Percentiles rank a stretch among this genome's conserved stretches.
These are phyloP conservation scores for Digitonthophagus gazella DNA, from an alignment of 2,888 invertebrate genomes.

Conservation along the genomic window DNA sequence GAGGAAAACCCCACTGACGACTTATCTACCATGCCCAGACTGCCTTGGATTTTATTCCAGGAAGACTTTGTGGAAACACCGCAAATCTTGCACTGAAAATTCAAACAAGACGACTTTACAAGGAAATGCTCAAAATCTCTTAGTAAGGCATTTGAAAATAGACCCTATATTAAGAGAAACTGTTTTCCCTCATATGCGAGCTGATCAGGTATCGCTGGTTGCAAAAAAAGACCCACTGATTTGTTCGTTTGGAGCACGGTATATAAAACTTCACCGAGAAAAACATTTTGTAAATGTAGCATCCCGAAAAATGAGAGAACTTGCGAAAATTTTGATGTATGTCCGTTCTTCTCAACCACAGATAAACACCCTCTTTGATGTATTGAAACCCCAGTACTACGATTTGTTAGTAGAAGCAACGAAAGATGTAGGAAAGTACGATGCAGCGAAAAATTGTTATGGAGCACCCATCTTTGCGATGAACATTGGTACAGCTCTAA, in stretches of 20 bases:
- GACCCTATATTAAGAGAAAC: constrained; percentile 21
- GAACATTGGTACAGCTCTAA: no score
- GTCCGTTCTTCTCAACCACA: constrained; percentile 25
- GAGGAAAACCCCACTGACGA: neutral
- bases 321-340: constrained; percentile 29
- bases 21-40: constrained; percentile 9
- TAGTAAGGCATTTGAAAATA: constrained; percentile 19
- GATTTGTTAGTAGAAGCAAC: constrained; percentile 29
- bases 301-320: constrained; percentile 31
- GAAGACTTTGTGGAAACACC: constrained; percentile 16
- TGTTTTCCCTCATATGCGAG: constrained; percentile 27
- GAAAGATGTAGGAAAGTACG: constrained; percentile 32
- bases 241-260: constrained; percentile 32
- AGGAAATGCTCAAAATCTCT: constrained; percentile 16
- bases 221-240: constrained; percentile 31
- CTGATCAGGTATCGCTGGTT: constrained; percentile 27
- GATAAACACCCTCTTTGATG: constrained; percentile 28
- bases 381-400: constrained; percentile 29
- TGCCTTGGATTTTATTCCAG: constrained; percentile 19
- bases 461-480: constrained; percentile 31
- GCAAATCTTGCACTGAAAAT: constrained; percentile 6
- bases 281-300: constrained; percentile 32
- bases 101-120: neutral
- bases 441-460: constrained; percentile 31
- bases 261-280: constrained; percentile 31